These are phyloP conservation scores for Myotis daubentonii DNA, from an alignment of 2,797 vertebrate species.

Conservation along the genomic window DNA sequence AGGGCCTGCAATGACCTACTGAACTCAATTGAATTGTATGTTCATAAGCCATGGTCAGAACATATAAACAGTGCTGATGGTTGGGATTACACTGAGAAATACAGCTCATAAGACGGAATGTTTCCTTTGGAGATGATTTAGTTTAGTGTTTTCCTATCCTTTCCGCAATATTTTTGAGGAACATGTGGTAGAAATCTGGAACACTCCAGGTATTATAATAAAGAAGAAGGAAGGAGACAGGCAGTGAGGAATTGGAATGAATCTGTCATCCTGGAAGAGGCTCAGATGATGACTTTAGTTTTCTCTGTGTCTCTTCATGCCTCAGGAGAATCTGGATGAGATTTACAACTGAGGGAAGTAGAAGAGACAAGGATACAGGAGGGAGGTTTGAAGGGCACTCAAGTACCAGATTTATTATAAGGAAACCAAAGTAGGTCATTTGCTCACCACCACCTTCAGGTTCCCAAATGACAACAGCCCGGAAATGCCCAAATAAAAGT, in stretches of 20 bases:
- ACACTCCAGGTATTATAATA: background rate
- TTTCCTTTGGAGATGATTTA: conserved; percentile 20
- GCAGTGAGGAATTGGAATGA: background rate
- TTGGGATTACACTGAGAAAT: conserved; percentile 37
- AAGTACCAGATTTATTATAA: background rate
- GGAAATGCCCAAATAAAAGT: background rate
- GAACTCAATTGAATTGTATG: conserved; percentile 16
- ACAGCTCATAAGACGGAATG: background rate
- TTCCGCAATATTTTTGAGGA: background rate
- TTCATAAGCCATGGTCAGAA: conserved; percentile 30
- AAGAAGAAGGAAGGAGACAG: background rate
- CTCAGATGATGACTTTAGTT: background rate
- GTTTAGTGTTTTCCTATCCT: background rate
- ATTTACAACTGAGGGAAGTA: background rate
- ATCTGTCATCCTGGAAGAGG: background rate
- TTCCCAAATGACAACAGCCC: background rate
- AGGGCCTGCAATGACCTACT: conserved; percentile 45
- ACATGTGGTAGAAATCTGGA: background rate
- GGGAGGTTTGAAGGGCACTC: background rate
- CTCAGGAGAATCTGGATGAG: background rate
- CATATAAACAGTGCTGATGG: conserved; percentile 28
- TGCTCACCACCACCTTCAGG: background rate
- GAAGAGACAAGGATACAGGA: background rate
- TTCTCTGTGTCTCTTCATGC: background rate
- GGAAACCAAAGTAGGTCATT: background rate